Evolutionary conservation across 1,140 invertebrate genomes (phyloP), one percentile per base, ranked within the genome.

Genomic region (Dendroctonus ponderosae): DNA sequence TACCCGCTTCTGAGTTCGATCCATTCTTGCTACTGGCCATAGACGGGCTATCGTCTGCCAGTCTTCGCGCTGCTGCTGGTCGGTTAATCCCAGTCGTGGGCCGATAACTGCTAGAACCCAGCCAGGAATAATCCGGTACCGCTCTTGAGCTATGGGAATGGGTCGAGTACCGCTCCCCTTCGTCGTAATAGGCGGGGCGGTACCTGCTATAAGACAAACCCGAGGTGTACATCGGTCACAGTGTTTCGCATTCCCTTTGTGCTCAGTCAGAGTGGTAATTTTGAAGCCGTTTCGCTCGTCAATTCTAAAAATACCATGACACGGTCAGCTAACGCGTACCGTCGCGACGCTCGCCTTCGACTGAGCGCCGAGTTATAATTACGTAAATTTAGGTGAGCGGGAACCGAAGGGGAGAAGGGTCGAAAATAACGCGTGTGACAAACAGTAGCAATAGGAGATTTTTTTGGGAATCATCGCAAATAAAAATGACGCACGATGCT

Each of bases 1-100:
- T 76, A 43, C 76, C 75, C 77, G 76, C 78, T 71, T 68, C 75
- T 72, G 51, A 72, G 72, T 71, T 71, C 72, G 68, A 74, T 12
- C 39, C 63, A 73, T 72, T 70, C 39, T 67, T 61, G 61, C 69
- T 72, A 46, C 69, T 69, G 41, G 61, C 62, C 71, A 68, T 69
- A 63, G 59, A 69, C 60, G 62, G 59, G 53, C 64, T 8, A 57
- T 67, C 68, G 69, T 73, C 43, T 38, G 63, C 61, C 50, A 71
- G 52, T 64, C 70, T 66, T 56, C 51, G 43, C 7, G 11, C 40
- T 39, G 39, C 38, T 40, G 12, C n/a, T 39, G 8, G 58, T 56
- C 70, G 11, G 64, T 48, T n/a, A 59, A 40, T 43, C 15, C 37
- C n/a, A 12, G 12, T 62, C 9, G 60, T 62, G 6, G 60, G 49